Base-by-base conservation (phyloP, 1,140 invertebrate genomes). In the Macrostomum lignano region DNA sequence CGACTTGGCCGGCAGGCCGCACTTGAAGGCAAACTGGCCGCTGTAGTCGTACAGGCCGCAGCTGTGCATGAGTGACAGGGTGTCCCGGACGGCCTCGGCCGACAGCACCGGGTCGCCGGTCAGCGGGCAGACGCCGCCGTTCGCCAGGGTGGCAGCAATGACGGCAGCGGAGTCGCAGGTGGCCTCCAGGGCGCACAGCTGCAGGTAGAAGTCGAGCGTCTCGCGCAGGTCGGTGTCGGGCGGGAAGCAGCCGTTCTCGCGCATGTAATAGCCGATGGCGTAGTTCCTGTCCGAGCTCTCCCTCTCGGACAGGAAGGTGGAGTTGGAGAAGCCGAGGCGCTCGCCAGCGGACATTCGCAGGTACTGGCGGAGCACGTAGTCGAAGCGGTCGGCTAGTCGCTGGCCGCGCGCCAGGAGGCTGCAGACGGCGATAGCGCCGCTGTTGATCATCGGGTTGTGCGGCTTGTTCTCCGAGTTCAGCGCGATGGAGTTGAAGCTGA, bases 401-500 rank as follows among this genome's bases (percentile, higher is more conserved):
- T 46, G 31, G 10, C 46, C 44, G 24, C 46, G 45, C 31, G 82
- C 77, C 28, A 94, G 50, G 17, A 93, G 57, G 2, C 79, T 75
- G 44, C 76, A 82, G 2, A 84, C 66, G 22, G 91, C 60, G 43
- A 93, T 88, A 13, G 84, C 81, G 6, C 84, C 84, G 11, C 82
- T 74, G 57, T 93, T 93, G 19, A 93, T 81, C 81, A 93, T 82
- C 2, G 84, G 84, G 62, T 93, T 93, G 52, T 94, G 84, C 1
- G 84, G 84, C 55, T 82, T 84, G 59, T n/a, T 81, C 44, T 79
- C 77, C 42, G 75, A 66, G 66, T 93, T 81, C 31, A 94, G 63
- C 34, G 84, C 71, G 21, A 94, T 68, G 60, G 84, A 79, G 53
- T 94, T 94, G 52, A 94, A 94, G 53, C 81, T 78, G 36, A 78